Base-by-base conservation (phyloP, 1,140 invertebrate genomes). In the Saccostrea glomerata region DNA sequence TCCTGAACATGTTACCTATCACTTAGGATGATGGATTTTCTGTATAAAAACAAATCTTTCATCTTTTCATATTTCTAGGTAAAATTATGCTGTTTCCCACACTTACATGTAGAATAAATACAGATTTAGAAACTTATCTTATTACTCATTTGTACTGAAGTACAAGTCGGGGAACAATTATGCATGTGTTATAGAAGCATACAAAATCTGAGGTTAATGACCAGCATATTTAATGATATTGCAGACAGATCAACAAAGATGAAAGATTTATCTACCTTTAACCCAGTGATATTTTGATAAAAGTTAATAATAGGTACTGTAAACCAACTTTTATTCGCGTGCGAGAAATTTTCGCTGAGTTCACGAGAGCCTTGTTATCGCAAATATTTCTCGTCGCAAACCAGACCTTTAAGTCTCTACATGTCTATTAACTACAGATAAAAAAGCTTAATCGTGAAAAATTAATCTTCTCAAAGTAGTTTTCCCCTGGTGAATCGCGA, bases 11-110 rank as follows among this genome's bases (percentile, higher is more conserved):
- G 20, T 66, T 66, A 66, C 23, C 20, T 23, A 66, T n/a, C 60
- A 66, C 60, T 73, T 0, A 30, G n/a, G 25, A 73, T 73, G 66
- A 73, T 73, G 70, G 70, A 77, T 77, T 25, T 30, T 66, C 60
- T 66, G 60, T 66, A 66, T 20, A 3, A 66, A 66, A 5, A 66
- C 6, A 66, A 2, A 66, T 66, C 60, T 20, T 66, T 66, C 60
- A 36, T 36, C 4, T 2, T 30, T 17, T 20, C 6, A 63, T 20
- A n/a, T 63, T 63, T 63, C 58, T 20, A 17, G 58, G 58, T 63
- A 20, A 63, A 63, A 63, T 20, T 7, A 17, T 7, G 17, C 58
- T 6, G 58, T 0, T 63, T 63, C n/a, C 58, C n/a, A 63, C 58
- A 63, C 17, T 63, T 63, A 58, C 56, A 58, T 1, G 17, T 58